phyloP scores from a whole-genome alignment of 2,888 invertebrate species.

The Drosophila lutescens region DNA sequence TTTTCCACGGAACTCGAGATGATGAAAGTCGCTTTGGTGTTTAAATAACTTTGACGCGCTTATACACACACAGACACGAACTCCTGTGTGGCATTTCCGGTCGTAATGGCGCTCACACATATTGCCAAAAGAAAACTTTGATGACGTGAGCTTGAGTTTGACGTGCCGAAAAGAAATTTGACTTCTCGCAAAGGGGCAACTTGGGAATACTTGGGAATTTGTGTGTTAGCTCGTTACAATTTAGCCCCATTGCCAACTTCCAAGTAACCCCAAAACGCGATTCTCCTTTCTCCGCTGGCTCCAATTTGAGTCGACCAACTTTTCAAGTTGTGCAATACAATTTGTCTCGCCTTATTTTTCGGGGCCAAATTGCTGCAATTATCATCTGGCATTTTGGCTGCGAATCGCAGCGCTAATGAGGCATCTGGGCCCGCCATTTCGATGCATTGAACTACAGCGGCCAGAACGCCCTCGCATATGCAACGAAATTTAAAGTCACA shows the following conservation, averaged over 20 bases:
- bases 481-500: constrained; percentile 57
- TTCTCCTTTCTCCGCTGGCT: not conserved
- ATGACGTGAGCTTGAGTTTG: constrained; percentile 56
- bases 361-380: constrained; percentile 72
- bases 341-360: constrained; percentile 49
- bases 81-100: constrained; percentile 53
- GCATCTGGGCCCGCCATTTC: constrained; percentile 20
- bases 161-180: constrained; percentile 68
- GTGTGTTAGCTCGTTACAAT: constrained; percentile 61
- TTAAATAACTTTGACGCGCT: constrained; percentile 78
- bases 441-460: constrained; percentile 37
- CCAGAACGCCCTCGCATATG: constrained; percentile 45
- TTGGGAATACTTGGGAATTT: constrained; percentile 29
- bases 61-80: constrained; percentile 28
- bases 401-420: constrained; percentile 63
- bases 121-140: constrained; percentile 55
- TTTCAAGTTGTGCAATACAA: constrained; percentile 63
- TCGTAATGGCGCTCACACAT: constrained; percentile 54
- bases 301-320: constrained; percentile 68
- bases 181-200: constrained; percentile 57
- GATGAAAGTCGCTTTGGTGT: constrained; percentile 54
- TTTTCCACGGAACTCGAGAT: constrained; percentile 32
- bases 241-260: constrained; percentile 61
- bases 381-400: constrained; percentile 65
- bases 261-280: constrained; percentile 22